Evolutionary conservation across 2,113 vertebrate genomes (phyloP), one percentile per base, ranked within the genome.

Genomic region (Oncorhynchus clarkii): DNA sequence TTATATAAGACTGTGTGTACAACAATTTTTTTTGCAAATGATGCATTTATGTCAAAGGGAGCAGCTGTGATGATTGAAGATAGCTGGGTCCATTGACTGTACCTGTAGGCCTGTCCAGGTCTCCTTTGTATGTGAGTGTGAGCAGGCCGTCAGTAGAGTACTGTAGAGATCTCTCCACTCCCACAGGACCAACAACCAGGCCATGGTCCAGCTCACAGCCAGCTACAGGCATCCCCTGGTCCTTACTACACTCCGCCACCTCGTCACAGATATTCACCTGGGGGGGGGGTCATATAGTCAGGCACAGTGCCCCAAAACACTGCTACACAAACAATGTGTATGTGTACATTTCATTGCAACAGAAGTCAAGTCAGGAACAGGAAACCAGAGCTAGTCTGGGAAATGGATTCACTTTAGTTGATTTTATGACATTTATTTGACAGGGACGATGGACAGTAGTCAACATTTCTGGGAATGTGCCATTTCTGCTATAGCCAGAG

Each of bases 251-350:
- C 0, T 67, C 67, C 0, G 88, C 13, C 54, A 91, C 79, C 0
- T 82, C n/a, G 4, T 89, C 92, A 75, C 98, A 99, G 84, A 99
- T 93, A 29, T 98, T 99, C 57, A 99, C 81, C 96, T 97, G 78
- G 78, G n/a, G 66, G 7, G 80, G 5, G 29, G 12, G 12, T 22
- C 12, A 45, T 39, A 24, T n/a, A 5, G 16, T 22, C 1, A 39
- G 31, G 20, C 22, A 71, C 24, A 24, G 8, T 22, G 29, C 9
- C 26, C 39, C 16, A 18, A 20, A 54, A 18, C 49, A 69, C 26
- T 11, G 14, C 39, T 45, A 45, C 39, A 16, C 24, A 67, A 9
- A 26, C 22, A 22, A 60, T 39, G 45, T 14, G 60, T 26, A 4
- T 67, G 22, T 34, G 45, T 67, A 26, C 67, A 31, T 51, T 6